Evolutionary conservation across 2,888 invertebrate genomes (phyloP).

Genomic region (Carcina quercana): DNA sequence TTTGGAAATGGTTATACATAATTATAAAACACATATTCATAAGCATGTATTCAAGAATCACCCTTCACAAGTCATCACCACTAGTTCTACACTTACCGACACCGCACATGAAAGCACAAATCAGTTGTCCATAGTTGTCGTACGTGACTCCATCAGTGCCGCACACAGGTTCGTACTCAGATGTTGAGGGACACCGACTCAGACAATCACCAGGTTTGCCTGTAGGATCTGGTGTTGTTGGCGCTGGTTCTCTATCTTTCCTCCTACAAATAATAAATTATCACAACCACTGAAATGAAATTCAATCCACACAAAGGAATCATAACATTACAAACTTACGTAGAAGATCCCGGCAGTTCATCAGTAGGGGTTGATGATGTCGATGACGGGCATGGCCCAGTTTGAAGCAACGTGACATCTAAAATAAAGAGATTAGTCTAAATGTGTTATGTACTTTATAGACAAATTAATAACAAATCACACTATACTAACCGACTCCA

Average conservation of each 20-base stretch:
- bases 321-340: no score
- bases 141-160: constrained; percentile 51
- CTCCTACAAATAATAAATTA: no score
- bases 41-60: not conserved
- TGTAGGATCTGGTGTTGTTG: constrained; percentile 29
- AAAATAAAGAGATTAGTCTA: no score
- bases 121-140: constrained; percentile 41
- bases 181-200: constrained; percentile 34
- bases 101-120: constrained; percentile 55
- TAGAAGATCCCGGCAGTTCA: no score
- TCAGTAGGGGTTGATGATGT: no score
- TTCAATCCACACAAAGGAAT: no score
- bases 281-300: no score
- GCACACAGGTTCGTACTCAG: constrained; percentile 59
- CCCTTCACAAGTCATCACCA: no score
- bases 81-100: constrained; percentile 42
- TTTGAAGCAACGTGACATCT: no score
- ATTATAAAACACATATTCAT: not conserved
- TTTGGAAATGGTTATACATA: not conserved
- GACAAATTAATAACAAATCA: no score
- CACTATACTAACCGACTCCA: constrained; percentile 52
- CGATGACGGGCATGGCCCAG: no score
- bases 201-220: constrained; percentile 12
- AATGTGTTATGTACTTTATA: no score
- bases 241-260: not conserved